Percentiles rank a stretch among this genome's conserved stretches.
Conservation (phyloP, 2,888 invertebrate genomes). For the Eumerus sabulonum region DNA sequence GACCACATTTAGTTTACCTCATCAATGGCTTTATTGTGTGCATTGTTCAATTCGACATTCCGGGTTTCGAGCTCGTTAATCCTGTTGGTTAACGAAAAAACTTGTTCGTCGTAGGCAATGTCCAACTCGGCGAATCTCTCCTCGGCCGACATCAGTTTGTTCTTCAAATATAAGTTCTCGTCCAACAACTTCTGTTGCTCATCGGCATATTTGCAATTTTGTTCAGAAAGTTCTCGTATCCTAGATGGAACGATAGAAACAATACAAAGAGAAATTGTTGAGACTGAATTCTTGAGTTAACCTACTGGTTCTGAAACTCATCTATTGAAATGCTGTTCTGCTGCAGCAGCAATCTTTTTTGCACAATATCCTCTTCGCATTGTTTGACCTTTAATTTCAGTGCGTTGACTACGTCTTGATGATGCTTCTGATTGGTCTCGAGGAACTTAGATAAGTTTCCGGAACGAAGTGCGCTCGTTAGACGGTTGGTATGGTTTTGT, state of each 20-base stretch:
- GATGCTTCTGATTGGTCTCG: constrained; percentile 32
- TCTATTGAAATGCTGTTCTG: constrained; percentile 48
- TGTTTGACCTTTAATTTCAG: constrained; percentile 21
- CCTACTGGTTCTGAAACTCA: constrained; percentile 53
- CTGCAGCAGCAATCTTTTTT: constrained; percentile 11
- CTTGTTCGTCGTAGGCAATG: constrained; percentile 44
- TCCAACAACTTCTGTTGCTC: constrained; percentile 31
- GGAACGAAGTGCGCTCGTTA: constrained; percentile 3
- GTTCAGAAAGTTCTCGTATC: constrained; percentile 40
- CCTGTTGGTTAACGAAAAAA: constrained; percentile 18
- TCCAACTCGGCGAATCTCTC: constrained; percentile 53
- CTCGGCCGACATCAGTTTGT: constrained; percentile 33
- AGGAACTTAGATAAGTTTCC: constrained; percentile 35
- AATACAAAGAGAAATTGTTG: not conserved
- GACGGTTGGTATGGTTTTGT: no score
- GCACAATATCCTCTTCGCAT: constrained; percentile 31
- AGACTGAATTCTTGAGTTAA: not conserved
- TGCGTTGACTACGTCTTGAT: constrained; percentile 27
- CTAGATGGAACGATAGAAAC: not conserved
- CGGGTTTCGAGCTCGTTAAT: constrained; percentile 13
- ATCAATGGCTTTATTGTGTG: constrained; percentile 14
- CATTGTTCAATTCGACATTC: not conserved
- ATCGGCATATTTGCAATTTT: constrained; percentile 31
- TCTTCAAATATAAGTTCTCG: constrained; percentile 31
- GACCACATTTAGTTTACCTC: constrained; percentile 18